Conservation (phyloP, 30 jellyfish, hydroid and myxozoan genomes). For the Morbakka virulenta region DNA sequence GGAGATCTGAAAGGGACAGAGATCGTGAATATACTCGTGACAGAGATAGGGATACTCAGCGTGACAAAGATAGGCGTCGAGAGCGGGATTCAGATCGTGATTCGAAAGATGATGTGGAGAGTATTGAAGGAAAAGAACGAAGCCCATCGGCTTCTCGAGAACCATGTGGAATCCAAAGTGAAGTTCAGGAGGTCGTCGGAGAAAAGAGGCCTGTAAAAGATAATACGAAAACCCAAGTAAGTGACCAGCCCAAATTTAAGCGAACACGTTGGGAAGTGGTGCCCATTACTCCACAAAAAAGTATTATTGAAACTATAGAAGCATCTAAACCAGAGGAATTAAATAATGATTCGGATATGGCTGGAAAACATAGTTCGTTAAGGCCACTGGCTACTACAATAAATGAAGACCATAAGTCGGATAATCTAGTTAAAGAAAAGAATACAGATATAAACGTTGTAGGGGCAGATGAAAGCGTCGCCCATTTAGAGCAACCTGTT, state of each 20-base stretch:
- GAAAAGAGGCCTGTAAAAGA: constrained; percentile 1
- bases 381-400: no score
- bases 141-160: neutral
- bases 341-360: no score
- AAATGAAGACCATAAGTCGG: no score
- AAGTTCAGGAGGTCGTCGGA: neutral
- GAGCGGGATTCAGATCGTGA: constrained; percentile 11
- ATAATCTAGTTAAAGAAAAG: no score
- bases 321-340: neutral
- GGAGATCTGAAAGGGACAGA: constrained; percentile 7
- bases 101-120: neutral
- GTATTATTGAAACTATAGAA: neutral
- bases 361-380: no score
- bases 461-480: no score
- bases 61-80: neutral
- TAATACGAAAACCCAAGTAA: constrained; percentile 3
- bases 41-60: constrained; percentile 20
- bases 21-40: constrained; percentile 29
- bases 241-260: neutral
- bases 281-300: neutral
- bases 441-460: no score
- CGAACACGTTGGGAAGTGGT: neutral
- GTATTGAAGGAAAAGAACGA: neutral
- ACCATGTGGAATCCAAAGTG: neutral
- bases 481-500: neutral